Conservation (phyloP, 1,140 invertebrate genomes). For the Apis cerana region DNA sequence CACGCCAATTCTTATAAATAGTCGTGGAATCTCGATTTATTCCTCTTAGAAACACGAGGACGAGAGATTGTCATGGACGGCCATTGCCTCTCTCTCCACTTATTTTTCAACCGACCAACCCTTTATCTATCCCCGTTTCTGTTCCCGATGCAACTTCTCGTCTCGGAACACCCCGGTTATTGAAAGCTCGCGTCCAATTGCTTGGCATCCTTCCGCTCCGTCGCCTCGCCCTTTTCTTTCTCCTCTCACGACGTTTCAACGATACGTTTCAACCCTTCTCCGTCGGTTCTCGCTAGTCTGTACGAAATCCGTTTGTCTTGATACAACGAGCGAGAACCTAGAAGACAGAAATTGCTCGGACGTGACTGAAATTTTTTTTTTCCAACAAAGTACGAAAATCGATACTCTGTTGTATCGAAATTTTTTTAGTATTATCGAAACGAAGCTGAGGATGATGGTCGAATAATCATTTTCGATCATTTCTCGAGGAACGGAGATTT, state of each 20-base stretch:
- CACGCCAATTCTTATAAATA: conserved; percentile 18
- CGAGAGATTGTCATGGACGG: conserved; percentile 1
- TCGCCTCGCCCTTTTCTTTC: neutral
- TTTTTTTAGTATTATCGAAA: neutral
- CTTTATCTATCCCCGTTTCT: conserved; percentile 36
- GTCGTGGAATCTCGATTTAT: conserved; percentile 10
- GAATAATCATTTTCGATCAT: no score
- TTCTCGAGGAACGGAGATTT: neutral
- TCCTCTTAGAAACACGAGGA: neutral
- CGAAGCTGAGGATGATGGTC: no score
- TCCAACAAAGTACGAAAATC: no score
- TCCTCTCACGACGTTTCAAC: neutral
- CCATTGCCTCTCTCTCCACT: neutral
- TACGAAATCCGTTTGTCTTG: conserved; percentile 11
- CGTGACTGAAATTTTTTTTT: neutral
- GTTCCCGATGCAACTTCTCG: conserved; percentile 25
- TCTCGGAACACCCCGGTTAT: neutral
- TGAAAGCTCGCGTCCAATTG: conserved; percentile 23
- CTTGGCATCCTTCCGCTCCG: conserved; percentile 10
- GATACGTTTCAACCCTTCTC: conserved; percentile 25
- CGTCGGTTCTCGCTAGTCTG: neutral
- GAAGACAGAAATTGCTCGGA: neutral
- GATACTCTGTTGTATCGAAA: no score
- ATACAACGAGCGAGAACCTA: neutral
- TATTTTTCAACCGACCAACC: conserved; percentile 16